These are phyloP conservation scores for Homalodisca vitripennis DNA, from an alignment of 1,140 invertebrate species.

Conservation along the genomic window DNA sequence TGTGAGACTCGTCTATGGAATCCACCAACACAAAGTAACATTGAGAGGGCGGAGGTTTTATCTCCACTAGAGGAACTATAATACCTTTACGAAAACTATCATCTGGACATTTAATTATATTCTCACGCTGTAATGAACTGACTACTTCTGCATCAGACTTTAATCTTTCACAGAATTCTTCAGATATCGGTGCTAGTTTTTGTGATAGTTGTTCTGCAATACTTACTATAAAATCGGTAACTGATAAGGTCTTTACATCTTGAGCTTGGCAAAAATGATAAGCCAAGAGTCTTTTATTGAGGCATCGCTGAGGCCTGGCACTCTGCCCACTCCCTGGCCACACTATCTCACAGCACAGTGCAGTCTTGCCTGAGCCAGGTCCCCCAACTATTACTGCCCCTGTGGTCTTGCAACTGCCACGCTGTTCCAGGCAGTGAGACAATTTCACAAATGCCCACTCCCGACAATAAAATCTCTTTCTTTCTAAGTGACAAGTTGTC, in stretches of 20 bases:
- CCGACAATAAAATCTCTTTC: slow-evolving; percentile 73
- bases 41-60: slow-evolving; percentile 77
- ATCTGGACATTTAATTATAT: slow-evolving; percentile 79
- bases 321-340: slow-evolving; percentile 65
- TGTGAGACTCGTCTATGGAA: slow-evolving; percentile 78
- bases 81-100: slow-evolving; percentile 88
- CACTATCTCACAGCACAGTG: slow-evolving; percentile 80
- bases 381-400: slow-evolving; percentile 84
- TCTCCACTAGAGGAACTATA: slow-evolving; percentile 81
- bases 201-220: slow-evolving; percentile 69
- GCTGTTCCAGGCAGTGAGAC: slow-evolving; percentile 83
- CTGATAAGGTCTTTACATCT: slow-evolving; percentile 63
- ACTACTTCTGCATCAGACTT: slow-evolving; percentile 53
- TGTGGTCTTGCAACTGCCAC: slow-evolving; percentile 71
- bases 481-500: slow-evolving; percentile 35
- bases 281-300: slow-evolving; percentile 75
- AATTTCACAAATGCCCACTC: slow-evolving; percentile 96
- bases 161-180: slow-evolving; percentile 59
- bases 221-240: slow-evolving; percentile 79
- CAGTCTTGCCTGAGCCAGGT: slow-evolving; percentile 85
- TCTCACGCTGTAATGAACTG: slow-evolving; percentile 65
- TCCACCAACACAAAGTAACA: slow-evolving; percentile 86
- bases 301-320: slow-evolving; percentile 64
- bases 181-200: slow-evolving; percentile 47
- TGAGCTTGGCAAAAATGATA: slow-evolving; percentile 79